These are phyloP conservation scores for Syngnathus scovelli DNA, from an alignment of 2,113 vertebrate genomes.

Conservation along the genomic window DNA sequence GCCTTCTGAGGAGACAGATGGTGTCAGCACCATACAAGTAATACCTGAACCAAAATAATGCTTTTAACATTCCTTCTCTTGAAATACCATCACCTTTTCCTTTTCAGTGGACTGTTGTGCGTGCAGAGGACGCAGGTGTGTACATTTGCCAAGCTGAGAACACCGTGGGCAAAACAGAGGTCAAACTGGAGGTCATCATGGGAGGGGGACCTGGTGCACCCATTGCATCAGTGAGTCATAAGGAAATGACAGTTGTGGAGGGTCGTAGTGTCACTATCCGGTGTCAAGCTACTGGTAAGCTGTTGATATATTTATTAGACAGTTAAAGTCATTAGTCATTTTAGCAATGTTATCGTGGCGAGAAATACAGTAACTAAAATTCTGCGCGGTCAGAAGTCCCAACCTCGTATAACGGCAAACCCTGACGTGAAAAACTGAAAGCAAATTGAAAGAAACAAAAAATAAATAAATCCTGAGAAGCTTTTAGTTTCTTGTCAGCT, in stretches of 20 bases:
- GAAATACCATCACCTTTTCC: not conserved
- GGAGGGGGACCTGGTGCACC: constrained; percentile 58
- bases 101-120: constrained; percentile 71
- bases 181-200: constrained; percentile 75
- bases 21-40: constrained; percentile 63
- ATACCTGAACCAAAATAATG: not conserved
- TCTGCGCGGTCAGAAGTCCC: not conserved
- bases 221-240: constrained; percentile 59
- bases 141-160: constrained; percentile 83
- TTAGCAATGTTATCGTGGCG: not conserved
- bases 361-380: not conserved
- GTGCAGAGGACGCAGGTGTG: constrained; percentile 74
- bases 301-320: not conserved
- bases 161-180: constrained; percentile 74
- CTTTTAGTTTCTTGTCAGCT: too few relatives aligned
- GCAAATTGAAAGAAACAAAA: too few relatives aligned
- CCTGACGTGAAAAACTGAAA: not conserved
- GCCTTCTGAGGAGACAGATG: constrained; percentile 57
- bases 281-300: constrained; percentile 80
- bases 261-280: constrained; percentile 76
- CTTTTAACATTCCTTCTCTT: not conserved
- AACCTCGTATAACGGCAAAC: not conserved
- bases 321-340: not conserved
- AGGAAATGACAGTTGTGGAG: constrained; percentile 72
- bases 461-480: too few relatives aligned